phyloP scores from a whole-genome alignment of 2,113 vertebrate genomes.

The Apeltes quadracus region DNA sequence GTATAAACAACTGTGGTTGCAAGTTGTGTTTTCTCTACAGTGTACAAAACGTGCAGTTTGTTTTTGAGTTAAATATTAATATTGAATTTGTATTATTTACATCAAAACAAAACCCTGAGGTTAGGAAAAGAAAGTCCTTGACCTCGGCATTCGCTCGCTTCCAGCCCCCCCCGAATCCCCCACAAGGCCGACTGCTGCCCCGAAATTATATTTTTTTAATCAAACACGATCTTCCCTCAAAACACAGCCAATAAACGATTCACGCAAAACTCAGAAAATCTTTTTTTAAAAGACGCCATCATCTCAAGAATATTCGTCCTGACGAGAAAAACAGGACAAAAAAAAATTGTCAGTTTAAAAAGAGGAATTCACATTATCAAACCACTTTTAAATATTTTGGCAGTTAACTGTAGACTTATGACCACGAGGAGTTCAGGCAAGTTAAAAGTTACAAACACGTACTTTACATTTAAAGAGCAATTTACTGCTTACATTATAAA shows the following conservation, averaged over 20 bases:
- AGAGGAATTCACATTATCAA: conserved; percentile 32
- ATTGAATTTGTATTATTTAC: conserved; percentile 76
- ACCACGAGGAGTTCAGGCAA: conserved; percentile 44
- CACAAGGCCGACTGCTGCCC: conserved; percentile 34
- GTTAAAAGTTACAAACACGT: background rate
- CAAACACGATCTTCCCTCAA: conserved; percentile 53
- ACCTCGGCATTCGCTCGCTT: conserved; percentile 53
- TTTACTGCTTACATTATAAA: background rate
- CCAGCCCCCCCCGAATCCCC: conserved; percentile 38
- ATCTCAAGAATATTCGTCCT: conserved; percentile 20
- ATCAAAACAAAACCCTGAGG: conserved; percentile 64
- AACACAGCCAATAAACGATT: conserved; percentile 45
- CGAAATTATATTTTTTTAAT: conserved; percentile 3
- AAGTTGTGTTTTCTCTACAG: conserved; percentile 74
- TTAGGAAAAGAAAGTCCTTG: conserved; percentile 72
- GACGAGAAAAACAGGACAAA: conserved; percentile 24
- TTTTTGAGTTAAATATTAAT: conserved; percentile 75
- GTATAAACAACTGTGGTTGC: conserved; percentile 72
- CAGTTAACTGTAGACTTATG: conserved; percentile 56
- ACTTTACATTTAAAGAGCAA: conserved; percentile 8
- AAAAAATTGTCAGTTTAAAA: background rate
- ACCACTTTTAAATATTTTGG: conserved; percentile 15
- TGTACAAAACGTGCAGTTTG: conserved; percentile 81
- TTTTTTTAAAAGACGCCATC: background rate
- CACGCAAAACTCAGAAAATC: conserved; percentile 26